Evolutionary conservation across 2,113 vertebrate genomes (phyloP), one percentile per base, ranked within the genome.

Genomic region (Drymodes brunneopygia): DNA sequence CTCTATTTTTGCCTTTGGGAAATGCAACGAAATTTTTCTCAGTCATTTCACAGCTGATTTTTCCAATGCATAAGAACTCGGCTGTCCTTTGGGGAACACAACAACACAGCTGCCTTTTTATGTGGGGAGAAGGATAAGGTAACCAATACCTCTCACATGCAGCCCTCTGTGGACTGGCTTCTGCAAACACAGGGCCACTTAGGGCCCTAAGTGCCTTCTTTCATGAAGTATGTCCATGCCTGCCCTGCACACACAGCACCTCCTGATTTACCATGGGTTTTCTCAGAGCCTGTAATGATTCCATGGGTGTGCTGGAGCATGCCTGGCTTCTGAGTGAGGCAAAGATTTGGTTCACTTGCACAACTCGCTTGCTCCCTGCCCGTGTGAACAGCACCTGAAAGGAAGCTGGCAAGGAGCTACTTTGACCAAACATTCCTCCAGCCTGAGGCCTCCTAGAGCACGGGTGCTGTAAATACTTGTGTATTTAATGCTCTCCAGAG

Each of bases 1-100:
- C 48, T 73, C 45, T 86, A 31, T 35, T 94, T 83, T 72, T 72
- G 38, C 42, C 54, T 86, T 73, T 66, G 35, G 66, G 82, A 93
- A 82, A 73, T 11, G 38, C 38, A 44, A 33, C 13, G 3, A 61
- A 13, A 65, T 58, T 90, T 86, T 91, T 56, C 62, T 82, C 66
- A 58, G 50, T 54, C 35, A 7, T 85, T 96, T 94, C 86, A 72
- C 74, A 62, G 79, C 31, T 93, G 85, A 58, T 72, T 93, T 95
- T 96, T 93, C 81, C 81, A 90, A 23, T 19, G 42, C 42, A 15
- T 12, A 50, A 73, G 75, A 92, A 62, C 64, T 54, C 15, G 3
- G 21, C 18, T 31, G 23, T 83, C 86, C 65, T 83, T 38, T 50
- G 50, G 75, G 79, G 85, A 94, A n/a, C 17, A 9, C 23, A 84